Base-by-base conservation (phyloP, 2,797 vertebrate genomes). In the Stomatorhinus walkeri region DNA sequence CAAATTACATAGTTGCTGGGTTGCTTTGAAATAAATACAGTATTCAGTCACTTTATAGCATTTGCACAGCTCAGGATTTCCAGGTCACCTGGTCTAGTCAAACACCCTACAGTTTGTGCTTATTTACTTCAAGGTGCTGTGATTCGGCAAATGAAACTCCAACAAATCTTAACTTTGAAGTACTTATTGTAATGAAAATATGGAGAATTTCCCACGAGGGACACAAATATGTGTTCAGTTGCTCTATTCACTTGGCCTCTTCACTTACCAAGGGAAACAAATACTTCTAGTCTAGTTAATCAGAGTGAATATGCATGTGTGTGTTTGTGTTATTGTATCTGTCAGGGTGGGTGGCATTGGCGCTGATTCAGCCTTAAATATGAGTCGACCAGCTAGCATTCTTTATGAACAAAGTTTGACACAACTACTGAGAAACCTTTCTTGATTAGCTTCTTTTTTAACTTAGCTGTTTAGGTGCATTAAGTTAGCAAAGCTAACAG, bases 191-290 rank as follows among this genome's bases (percentile, higher is more conserved):
- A 40, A 88, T 86, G 43, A 81, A 89, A 85, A 85, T 85, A 48
- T 85, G 59, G 22, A 64, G 54, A 46, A 85, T 83, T 46, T 89
- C 59, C 56, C 88, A 16, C 9, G 89, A 79, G 90, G 90, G 90
- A 91, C 90, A 90, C 90, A 91, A 90, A 90, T 90, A 92, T 88
- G 88, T 87, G 88, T 90, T 90, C 68, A 88, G 88, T 92, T 92
- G 91, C 89, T 90, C 90, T 89, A 90, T 91, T 91, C 90, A 92
- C 46, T 28, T 54, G 86, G 89, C 89, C 89, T 89, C 91, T 87
- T 88, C 89, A 85, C 40, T 81, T 81, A 46, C 40, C 59, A 86
- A 59, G 89, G 72, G 81, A 90, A 92, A 89, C 19, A 46, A 46
- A 81, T 81, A 46, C 19, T 81, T 16, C 19, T 19, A 46, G 46